Evolutionary conservation across 2,888 invertebrate species (phyloP), one percentile per base, ranked within the genome.

Genomic region (Cephonodes hylas): DNA sequence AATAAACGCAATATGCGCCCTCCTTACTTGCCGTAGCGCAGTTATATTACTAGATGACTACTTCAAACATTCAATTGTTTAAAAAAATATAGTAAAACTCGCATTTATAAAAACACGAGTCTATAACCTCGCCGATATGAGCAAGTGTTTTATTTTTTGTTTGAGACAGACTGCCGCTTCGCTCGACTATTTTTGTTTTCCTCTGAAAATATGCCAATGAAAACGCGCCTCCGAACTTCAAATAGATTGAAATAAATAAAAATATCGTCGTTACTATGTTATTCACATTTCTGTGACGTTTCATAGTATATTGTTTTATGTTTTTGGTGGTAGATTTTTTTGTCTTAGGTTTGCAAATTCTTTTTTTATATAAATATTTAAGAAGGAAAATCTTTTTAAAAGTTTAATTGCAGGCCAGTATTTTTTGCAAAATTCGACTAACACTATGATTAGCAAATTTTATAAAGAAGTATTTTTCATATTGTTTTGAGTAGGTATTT

Each of bases 141-240:
- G 34, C 34, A 46, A 15, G 44, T 60, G 62, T 62, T 66, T 60
- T 69, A 67, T 73, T 70, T n/a, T n/a, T n/a, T 71, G 71, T 76
- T 71, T 70, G 23, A 38, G 59, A 23, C 59, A 20, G 31, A 38
- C 66, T 64, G 70, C 66, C 72, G 62, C 65, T 59, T 59, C 58
- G 65, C 45, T 18, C 34, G 38, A 38, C 66, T 73, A 74, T 71
- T 69, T 68, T 66, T 71, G 64, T 38, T 56, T 44, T 42, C 25
- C 18, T 20, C 27, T 42, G 23, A 68, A 64, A 67, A 61, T 60
- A 62, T 62, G 53, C 60, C 64, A 42, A 25, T 61, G 27, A 56
- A 63, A 62, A 66, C 61, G 46, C 22, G 42, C 45, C 48, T 20
- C 22, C 23, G 59, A 59, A 59, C 59, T 18, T 20, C 58, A 48